Conservation (phyloP, 2,888 invertebrate species). For the Harmothoe impar region DNA sequence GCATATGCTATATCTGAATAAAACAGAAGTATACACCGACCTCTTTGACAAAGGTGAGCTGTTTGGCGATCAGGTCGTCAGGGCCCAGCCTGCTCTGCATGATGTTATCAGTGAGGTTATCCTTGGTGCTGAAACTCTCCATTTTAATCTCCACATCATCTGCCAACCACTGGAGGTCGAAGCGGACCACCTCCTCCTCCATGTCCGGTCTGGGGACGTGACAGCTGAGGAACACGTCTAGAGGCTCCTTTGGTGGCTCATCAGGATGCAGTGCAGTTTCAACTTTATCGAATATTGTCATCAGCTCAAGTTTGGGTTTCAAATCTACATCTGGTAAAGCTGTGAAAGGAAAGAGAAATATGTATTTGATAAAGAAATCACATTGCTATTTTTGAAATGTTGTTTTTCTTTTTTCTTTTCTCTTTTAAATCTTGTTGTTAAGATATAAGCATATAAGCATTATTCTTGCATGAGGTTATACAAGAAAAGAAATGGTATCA, state of each 20-base stretch:
- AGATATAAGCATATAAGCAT: no score
- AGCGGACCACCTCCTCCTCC: not conserved
- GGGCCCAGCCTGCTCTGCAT: conserved; percentile 1
- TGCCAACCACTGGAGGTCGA: conserved; percentile 28
- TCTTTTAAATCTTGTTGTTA: no score
- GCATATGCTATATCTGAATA: no score
- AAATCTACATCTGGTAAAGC: not conserved
- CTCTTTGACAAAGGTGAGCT: conserved; percentile 11
- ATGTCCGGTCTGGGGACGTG: not conserved
- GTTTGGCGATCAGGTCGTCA: not conserved
- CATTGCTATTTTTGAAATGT: no score
- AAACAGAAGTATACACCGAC: no score
- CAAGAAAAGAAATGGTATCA: no score
- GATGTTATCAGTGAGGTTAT: not conserved
- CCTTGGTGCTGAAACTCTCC: conserved; percentile 8
- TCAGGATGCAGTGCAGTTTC: not conserved
- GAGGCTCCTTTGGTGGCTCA: not conserved
- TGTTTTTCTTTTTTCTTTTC: no score
- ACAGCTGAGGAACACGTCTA: conserved; percentile 8
- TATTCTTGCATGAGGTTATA: no score
- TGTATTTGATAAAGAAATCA: no score
- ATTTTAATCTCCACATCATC: not conserved
- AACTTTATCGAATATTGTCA: not conserved
- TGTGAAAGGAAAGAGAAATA: not conserved
- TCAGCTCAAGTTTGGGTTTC: not conserved